Conservation (phyloP, 1,140 invertebrate species). For the Limonius californicus region DNA sequence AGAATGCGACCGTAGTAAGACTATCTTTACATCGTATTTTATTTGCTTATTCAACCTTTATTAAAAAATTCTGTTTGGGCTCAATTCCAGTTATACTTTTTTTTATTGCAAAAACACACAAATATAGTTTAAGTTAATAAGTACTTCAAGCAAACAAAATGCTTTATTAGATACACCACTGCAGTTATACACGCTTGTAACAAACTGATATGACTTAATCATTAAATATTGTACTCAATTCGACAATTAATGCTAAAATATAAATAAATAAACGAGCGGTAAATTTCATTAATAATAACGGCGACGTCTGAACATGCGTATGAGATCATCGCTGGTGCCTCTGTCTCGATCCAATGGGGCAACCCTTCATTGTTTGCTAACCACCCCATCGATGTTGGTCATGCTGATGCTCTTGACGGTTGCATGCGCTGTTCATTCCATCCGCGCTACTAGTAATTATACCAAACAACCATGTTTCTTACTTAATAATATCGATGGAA, state of each 20-base stretch:
- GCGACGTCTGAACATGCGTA: conserved; percentile 20
- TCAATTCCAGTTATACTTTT: background rate
- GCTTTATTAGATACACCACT: conserved; percentile 50
- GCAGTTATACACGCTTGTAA: conserved; percentile 49
- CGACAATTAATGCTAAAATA: conserved; percentile 36
- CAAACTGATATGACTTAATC: conserved; percentile 50
- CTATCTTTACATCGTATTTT: no score
- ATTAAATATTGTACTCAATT: conserved; percentile 48
- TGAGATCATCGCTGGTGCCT: background rate
- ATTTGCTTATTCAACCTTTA: no score
- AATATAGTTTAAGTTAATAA: background rate
- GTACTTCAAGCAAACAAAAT: conserved; percentile 47
- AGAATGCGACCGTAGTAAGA: no score
- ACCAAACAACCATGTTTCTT: conserved; percentile 13
- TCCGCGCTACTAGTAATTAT: conserved; percentile 3
- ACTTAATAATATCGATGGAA: conserved; percentile 36
- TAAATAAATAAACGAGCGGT: conserved; percentile 34
- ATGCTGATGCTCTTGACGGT: conserved; percentile 1
- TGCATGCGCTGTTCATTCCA: conserved; percentile 3
- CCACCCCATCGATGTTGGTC: no score
- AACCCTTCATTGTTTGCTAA: background rate
- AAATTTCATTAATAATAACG: conserved; percentile 31
- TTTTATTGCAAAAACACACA: background rate
- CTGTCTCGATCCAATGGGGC: no score
- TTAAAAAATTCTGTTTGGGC: no score